Conservation (phyloP, 2,888 invertebrate species). For the Aquatica leii region DNA sequence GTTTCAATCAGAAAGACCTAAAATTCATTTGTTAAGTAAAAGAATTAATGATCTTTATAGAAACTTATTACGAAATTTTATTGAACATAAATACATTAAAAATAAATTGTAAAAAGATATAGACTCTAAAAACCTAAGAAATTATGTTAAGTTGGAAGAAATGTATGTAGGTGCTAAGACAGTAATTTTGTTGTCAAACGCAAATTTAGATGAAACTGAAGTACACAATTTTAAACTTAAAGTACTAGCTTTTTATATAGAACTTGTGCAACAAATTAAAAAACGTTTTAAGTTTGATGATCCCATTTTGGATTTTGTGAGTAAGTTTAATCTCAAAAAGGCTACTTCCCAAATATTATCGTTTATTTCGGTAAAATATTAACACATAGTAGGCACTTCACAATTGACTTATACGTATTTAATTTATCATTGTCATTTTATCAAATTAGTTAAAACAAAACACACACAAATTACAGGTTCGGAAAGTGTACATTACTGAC, state of each 20-base stretch:
- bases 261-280: slow-evolving; percentile 6
- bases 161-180: slow-evolving; percentile 20
- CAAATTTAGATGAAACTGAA: slow-evolving; percentile 6
- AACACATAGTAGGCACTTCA: too few relatives aligned
- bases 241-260: slow-evolving; percentile 2
- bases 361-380: too few relatives aligned
- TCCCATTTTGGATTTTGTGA: slow-evolving; percentile 4
- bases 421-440: too few relatives aligned
- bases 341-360: too few relatives aligned
- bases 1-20: slow-evolving; percentile 5
- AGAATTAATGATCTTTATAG: slow-evolving; percentile 5
- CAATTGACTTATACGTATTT: too few relatives aligned
- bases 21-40: slow-evolving; percentile 4
- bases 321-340: slow-evolving; percentile 4
- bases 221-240: slow-evolving; percentile 6
- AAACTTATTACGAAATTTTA: slow-evolving; percentile 4
- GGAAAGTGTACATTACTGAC: too few relatives aligned
- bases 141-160: background rate
- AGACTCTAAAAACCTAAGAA: slow-evolving; percentile 2
- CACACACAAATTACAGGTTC: too few relatives aligned
- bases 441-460: too few relatives aligned
- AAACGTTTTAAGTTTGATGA: slow-evolving; percentile 3
- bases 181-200: slow-evolving; percentile 8
- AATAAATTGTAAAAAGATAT: slow-evolving; percentile 1
- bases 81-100: slow-evolving; percentile 3